Base-by-base conservation (phyloP, 2,113 vertebrate species). In the Isichthys henryi region DNA sequence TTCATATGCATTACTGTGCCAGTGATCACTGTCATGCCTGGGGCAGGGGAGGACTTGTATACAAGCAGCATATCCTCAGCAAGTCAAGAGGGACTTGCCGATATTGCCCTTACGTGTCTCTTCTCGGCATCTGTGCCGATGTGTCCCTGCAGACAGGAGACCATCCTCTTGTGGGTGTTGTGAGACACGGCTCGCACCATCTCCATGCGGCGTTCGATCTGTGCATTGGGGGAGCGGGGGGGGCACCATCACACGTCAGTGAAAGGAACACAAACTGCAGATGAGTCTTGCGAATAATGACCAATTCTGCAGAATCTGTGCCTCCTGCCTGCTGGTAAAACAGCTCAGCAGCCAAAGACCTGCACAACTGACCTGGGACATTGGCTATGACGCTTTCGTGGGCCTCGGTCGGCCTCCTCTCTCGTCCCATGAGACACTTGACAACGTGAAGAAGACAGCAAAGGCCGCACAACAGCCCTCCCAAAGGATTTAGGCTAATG, bases 161-260 rank as follows among this genome's bases (percentile, higher is more conserved):
- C 93, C 89, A 99, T 95, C 88, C 96, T 95, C 94, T 99, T 99
- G 94, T 97, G 97, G 1, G 97, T 96, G 91, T 98, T 97, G 93
- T 99, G 98, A 90, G 97, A 99, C 91, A 99, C 95, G 0, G 97
- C 96, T 0, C 98, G 96, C 92, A 99, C 97, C 0, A 95, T 88
- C 93, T 99, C 98, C 93, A 99, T 97, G 15, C 98, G 97, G 35
- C 97, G 96, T 92, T 99, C 98, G 0, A 99, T 99, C 98, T 99
- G 92, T 0, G 0, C 74, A 48, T 19, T 21, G 5, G 35, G 70
- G 27, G 27, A 27, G 10, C 0, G 27, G 3, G 1, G 8, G 58
- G n/a, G 62, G 8, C 45, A 86, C 9, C 23, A 13, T 3, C 1
- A 15, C 50, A 3, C 17, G 45, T n/a, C 43, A 84, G 39, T n/a